Conservation (phyloP, 2,888 invertebrate species). For the Parthenolecanium corni region DNA sequence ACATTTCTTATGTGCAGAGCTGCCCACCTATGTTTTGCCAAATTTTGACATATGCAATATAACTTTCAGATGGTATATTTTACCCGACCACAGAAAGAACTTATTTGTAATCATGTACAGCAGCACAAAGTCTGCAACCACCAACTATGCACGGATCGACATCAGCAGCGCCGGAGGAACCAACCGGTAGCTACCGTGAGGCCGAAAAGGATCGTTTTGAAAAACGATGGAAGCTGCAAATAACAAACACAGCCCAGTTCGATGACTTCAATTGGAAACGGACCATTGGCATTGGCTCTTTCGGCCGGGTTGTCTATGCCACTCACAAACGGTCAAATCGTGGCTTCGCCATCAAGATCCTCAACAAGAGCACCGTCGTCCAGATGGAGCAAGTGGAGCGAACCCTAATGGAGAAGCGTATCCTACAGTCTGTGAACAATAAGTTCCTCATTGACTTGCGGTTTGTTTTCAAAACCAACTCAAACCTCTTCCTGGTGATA, state of each 20-base stretch:
- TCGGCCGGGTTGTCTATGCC: not conserved
- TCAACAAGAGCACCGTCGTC: not conserved
- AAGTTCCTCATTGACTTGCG: constrained; percentile 1
- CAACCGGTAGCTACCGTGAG: not conserved
- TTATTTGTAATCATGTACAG: too few relatives aligned
- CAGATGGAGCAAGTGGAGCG: not conserved
- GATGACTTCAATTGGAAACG: not conserved
- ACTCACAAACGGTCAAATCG: not conserved
- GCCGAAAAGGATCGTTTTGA: not conserved
- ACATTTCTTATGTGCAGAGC: too few relatives aligned
- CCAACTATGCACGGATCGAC: not conserved
- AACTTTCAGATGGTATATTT: too few relatives aligned
- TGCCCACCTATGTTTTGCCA: too few relatives aligned
- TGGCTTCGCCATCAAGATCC: constrained; percentile 1
- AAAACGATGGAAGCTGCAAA: not conserved
- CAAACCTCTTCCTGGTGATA: not conserved
- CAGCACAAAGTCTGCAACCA: not conserved
- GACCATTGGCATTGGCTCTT: constrained; percentile 7
- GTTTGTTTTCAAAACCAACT: constrained; percentile 12
- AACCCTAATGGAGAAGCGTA: not conserved
- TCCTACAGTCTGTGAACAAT: not conserved
- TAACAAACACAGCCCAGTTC: not conserved
- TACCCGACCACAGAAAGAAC: too few relatives aligned
- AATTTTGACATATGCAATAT: too few relatives aligned
- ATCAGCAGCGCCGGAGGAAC: not conserved